Base-by-base conservation (phyloP, 2,113 vertebrate species). In the Grantiella picta region DNA sequence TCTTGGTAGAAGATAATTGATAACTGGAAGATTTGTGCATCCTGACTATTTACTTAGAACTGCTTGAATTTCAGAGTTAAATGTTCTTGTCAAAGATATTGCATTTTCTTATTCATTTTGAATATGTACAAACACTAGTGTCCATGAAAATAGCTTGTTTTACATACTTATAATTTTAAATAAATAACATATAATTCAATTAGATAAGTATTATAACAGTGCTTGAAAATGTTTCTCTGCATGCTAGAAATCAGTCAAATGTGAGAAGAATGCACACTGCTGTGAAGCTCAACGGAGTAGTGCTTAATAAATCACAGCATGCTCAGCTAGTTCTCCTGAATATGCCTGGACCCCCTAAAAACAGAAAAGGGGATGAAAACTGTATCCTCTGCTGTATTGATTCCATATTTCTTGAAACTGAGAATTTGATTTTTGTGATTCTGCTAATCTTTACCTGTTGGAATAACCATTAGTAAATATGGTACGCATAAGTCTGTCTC, bases 181-280 rank as follows among this genome's bases (percentile, higher is more conserved):
- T 64, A 33, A 36, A 4, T 82, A 49, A 44, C 2, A 3, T 57
- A 4, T 16, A 10, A 59, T 40, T 81, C 28, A 81, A 40, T 69
- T 82, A 24, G 0, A 0, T 53, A 45, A 56, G 12, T 38, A 14
- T 53, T 72, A 49, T 82, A 63, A 10, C 31, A 57, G 22, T 65
- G 27, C 65, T 88, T 86, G 44, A 68, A 73, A 40, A 66, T 75
- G 9, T 92, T 90, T 95, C 7, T 89, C 95, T 94, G 33, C 5
- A 0, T 87, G 86, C 44, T 70, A 99, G 99, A 97, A 99, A 99
- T 97, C 99, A 99, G 95, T 99, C 99, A 8, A 99, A 99, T 3
- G 99, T 99, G 10, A 98, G 99, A 75, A 98, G 99, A 94, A 99
- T 99, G 99, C 99, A 99, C 97, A 99, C 99, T 0, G 99, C 99